A percentile compares a stretch with the other conserved stretches of the same genome.
These are phyloP conservation scores for Drosophila neocordata DNA, from an alignment of 1,140 invertebrate species.

Conservation along the genomic window DNA sequence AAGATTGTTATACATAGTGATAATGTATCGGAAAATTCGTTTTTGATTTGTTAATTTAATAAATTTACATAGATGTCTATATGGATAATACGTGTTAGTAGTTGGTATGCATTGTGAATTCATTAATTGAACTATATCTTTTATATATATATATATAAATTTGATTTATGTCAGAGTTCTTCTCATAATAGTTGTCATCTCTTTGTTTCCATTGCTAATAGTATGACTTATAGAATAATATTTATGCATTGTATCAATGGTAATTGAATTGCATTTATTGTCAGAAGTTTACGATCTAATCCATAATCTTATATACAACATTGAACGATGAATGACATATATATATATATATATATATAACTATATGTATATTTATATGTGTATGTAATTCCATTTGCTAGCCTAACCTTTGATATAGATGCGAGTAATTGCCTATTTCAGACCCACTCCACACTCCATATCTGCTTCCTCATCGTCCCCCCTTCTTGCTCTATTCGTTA, in stretches of 20 bases:
- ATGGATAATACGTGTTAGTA: slow-evolving; percentile 23
- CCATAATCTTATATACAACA: slow-evolving; percentile 56
- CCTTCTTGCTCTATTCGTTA: slow-evolving; percentile 23
- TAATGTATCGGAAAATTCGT: slow-evolving; percentile 29
- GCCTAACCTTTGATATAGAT: slow-evolving; percentile 45
- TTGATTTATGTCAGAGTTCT: slow-evolving; percentile 55
- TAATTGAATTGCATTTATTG: slow-evolving; percentile 82
- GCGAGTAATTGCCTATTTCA: slow-evolving; percentile 46
- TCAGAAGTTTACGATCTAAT: slow-evolving; percentile 78
- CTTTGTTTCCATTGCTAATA: slow-evolving; percentile 43
- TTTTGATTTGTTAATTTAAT: slow-evolving; percentile 18
- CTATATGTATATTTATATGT: neutral
- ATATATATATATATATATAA: slow-evolving; percentile 16
- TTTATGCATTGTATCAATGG: slow-evolving; percentile 43
- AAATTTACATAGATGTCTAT: slow-evolving; percentile 36
- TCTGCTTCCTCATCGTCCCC: slow-evolving; percentile 33
- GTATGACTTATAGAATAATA: slow-evolving; percentile 60
- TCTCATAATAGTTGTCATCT: slow-evolving; percentile 10
- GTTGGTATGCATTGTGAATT: slow-evolving; percentile 39
- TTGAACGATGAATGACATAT: slow-evolving; percentile 22
- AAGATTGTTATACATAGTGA: slow-evolving; percentile 18
- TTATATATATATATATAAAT: slow-evolving; percentile 52
- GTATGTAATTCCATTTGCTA: slow-evolving; percentile 8
- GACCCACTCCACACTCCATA: neutral
- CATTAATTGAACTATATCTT: slow-evolving; percentile 53